A percentile compares a stretch with the other conserved stretches of the same genome.
Conservation (phyloP, 2,888 invertebrate genomes). For the Diarsia mendica region DNA sequence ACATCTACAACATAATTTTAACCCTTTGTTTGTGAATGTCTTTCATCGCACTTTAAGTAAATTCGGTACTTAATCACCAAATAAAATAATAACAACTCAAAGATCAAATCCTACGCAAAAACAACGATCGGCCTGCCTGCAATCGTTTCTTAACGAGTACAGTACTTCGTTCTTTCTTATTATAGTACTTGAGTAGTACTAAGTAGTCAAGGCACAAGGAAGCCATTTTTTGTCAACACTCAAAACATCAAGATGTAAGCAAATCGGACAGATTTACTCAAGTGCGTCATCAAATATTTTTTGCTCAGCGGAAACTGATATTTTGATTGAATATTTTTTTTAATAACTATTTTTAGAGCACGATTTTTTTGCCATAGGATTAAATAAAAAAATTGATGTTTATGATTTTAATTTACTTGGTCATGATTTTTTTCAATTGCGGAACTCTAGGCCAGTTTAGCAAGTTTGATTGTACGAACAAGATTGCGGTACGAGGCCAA, state of each 20-base stretch:
- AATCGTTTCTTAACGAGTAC: neutral
- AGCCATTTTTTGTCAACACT: neutral
- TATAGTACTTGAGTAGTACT: no score
- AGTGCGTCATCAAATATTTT: neutral
- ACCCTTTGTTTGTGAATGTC: neutral
- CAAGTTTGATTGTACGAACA: neutral
- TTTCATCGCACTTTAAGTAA: neutral
- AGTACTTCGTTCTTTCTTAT: neutral
- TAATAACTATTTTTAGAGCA: neutral
- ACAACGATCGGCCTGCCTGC: neutral
- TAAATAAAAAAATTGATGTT: neutral
- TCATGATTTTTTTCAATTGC: neutral
- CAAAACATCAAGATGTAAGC: neutral
- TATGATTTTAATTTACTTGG: neutral
- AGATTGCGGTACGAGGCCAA: slow-evolving; percentile 12
- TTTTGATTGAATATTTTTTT: neutral
- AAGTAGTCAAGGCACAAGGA: neutral
- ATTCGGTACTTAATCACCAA: neutral
- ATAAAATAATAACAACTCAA: slow-evolving; percentile 1
- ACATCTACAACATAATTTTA: neutral
- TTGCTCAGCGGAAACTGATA: neutral
- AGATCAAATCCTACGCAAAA: neutral
- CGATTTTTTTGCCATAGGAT: neutral
- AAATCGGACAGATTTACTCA: neutral
- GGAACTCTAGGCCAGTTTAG: neutral